Conservation (phyloP, 2,888 invertebrate species). For the Hecatera dysodea region DNA sequence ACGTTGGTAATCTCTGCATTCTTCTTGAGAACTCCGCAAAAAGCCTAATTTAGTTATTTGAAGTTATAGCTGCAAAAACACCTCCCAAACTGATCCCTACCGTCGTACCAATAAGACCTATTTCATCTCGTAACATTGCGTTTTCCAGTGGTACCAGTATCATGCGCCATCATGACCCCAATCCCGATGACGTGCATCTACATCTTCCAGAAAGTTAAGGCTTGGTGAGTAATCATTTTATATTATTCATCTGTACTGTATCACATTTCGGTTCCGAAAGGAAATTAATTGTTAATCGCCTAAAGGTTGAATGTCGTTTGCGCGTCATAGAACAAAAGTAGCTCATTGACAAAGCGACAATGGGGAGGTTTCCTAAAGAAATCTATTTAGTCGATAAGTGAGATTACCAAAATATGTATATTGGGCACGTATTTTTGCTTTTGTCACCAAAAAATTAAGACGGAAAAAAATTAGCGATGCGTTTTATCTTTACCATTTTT, state of each 20-base stretch:
- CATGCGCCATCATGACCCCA: conserved; percentile 98
- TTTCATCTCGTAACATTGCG: conserved; percentile 3
- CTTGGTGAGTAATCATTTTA: conserved; percentile 82
- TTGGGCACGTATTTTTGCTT: too few relatives aligned
- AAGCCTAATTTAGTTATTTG: too few relatives aligned
- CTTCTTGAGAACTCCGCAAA: too few relatives aligned
- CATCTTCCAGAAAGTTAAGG: conserved; percentile 89
- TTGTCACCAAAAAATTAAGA: too few relatives aligned
- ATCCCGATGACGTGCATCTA: conserved; percentile 93
- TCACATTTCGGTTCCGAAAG: neutral
- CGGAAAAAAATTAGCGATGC: too few relatives aligned
- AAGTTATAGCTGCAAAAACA: neutral
- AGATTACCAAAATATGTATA: too few relatives aligned
- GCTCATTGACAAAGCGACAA: too few relatives aligned
- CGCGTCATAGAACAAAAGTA: neutral
- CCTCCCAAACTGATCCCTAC: neutral
- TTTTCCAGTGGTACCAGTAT: conserved; percentile 95
- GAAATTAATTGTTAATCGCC: neutral
- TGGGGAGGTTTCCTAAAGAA: too few relatives aligned
- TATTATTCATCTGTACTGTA: conserved; percentile 34
- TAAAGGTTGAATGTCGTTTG: neutral
- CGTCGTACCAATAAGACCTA: neutral
- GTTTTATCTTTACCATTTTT: too few relatives aligned
- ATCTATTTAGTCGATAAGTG: too few relatives aligned
- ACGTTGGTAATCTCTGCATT: too few relatives aligned